Base-by-base conservation (phyloP, 2,797 vertebrate genomes). In the Chelidonichthys spinosus region DNA sequence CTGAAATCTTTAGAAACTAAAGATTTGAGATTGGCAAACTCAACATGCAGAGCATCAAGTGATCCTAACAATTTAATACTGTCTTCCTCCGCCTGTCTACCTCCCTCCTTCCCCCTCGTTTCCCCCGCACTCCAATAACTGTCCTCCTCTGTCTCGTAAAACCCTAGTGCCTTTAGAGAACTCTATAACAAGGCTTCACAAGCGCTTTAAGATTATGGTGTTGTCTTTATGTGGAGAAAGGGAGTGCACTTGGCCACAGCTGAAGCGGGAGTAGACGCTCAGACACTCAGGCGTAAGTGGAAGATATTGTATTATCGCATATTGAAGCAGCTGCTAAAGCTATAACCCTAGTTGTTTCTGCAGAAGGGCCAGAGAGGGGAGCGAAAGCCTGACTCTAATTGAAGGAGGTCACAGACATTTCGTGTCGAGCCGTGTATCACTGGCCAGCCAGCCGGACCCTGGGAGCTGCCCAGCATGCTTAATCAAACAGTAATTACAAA, bases 401-500 rank as follows among this genome's bases (percentile, higher is more conserved):
- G 82, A 81, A 82, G 75, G 79, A 75, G 76, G 87, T 78, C 46
- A 65, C 77, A 95, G 90, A 94, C 83, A 92, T 94, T 95, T 76
- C 82, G 79, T 85, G 93, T 93, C 90, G 93, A 92, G 86, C 85
- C 88, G 76, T 91, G 87, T 88, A 95, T 93, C 89, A 76, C 89
- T 92, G 93, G 85, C 87, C 87, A 85, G 82, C 74, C 84, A 92
- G 78, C 79, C 50, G 40, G 87, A 86, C 87, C 87, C 89, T 94
- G 92, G 90, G 94, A 94, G 91, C 87, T 93, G 86, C 89, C 87
- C 85, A 78, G 86, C 89, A 92, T 93, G 91, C 89, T 94, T 95
- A 94, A 96, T 94, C 88, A 92, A 95, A 95, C 81, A 96, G 90
- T 90, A 95, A 95, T 75, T 94, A 94, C 78, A 89, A 92, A 94